Conservation (phyloP, 1,140 invertebrate genomes). For the Pemphigus obesinymphae region DNA sequence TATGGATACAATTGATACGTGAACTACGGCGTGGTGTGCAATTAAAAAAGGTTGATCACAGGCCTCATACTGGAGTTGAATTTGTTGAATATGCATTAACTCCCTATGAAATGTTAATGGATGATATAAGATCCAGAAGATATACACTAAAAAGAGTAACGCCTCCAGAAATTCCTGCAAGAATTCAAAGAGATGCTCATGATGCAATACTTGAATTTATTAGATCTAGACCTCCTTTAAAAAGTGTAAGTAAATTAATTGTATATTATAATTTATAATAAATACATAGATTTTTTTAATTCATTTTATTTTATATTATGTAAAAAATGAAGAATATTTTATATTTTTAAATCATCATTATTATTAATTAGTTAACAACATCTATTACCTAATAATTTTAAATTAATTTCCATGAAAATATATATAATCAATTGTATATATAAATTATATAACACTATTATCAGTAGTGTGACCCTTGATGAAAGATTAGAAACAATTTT, state of each 20-base stretch:
- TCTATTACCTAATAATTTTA: too few relatives aligned
- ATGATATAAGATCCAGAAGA: slow-evolving; percentile 83
- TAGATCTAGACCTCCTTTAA: slow-evolving; percentile 84
- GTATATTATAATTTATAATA: too few relatives aligned
- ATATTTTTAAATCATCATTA: too few relatives aligned
- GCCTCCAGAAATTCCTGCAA: slow-evolving; percentile 72
- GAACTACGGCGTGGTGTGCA: slow-evolving; percentile 80
- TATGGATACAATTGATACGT: slow-evolving; percentile 94
- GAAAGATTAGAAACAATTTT: too few relatives aligned
- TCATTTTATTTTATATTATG: too few relatives aligned
- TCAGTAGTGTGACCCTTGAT: too few relatives aligned
- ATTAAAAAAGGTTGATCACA: slow-evolving; percentile 80
- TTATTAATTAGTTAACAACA: too few relatives aligned
- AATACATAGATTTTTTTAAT: too few relatives aligned
- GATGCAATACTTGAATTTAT: slow-evolving; percentile 95
- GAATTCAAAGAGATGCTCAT: slow-evolving; percentile 89
- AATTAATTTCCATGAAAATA: too few relatives aligned
- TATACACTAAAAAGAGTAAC: slow-evolving; percentile 77
- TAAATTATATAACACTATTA: too few relatives aligned
- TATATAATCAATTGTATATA: too few relatives aligned
- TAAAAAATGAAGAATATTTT: too few relatives aligned
- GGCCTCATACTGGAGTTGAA: slow-evolving; percentile 50
- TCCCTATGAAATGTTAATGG: slow-evolving; percentile 96
- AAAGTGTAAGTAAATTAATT: slow-evolving; percentile 66
- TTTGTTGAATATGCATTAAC: slow-evolving; percentile 85